Conservation (phyloP, 2,888 invertebrate species). For the Acanthoscelides obtectus region DNA sequence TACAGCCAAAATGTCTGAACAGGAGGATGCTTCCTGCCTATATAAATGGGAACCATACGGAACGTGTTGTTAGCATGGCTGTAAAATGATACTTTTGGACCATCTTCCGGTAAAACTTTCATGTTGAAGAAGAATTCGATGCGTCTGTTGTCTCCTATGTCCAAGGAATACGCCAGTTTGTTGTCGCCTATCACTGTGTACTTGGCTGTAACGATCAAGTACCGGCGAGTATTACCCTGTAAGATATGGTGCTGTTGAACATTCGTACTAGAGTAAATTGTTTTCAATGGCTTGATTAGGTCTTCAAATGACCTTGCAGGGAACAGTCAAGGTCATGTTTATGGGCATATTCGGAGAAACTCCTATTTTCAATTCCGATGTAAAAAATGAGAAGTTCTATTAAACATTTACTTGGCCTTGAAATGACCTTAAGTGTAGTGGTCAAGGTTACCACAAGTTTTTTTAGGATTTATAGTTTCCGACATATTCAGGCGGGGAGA, state of each 20-base stretch:
- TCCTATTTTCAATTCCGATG: no score
- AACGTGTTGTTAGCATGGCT: slow-evolving; percentile 19
- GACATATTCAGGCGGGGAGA: no score
- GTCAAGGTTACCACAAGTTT: no score
- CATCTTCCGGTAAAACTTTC: slow-evolving; percentile 19
- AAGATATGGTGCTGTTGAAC: neutral
- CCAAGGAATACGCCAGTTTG: slow-evolving; percentile 40
- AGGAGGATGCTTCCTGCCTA: slow-evolving; percentile 37
- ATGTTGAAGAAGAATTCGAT: slow-evolving; percentile 38
- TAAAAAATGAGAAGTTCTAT: no score
- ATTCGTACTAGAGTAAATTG: no score
- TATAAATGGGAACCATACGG: slow-evolving; percentile 31
- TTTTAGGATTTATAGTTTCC: no score
- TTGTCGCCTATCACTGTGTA: slow-evolving; percentile 35
- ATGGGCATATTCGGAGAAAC: neutral
- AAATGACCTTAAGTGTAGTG: no score
- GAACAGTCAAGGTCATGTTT: neutral
- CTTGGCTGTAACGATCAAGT: slow-evolving; percentile 37
- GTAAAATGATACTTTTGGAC: slow-evolving; percentile 20
- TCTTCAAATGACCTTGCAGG: neutral
- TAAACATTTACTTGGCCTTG: no score
- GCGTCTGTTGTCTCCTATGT: slow-evolving; percentile 39
- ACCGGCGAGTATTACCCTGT: slow-evolving; percentile 8
- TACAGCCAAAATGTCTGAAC: slow-evolving; percentile 44
- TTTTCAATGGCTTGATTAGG: no score